Evolutionary conservation across 2,888 invertebrate species (phyloP), one percentile per base, ranked within the genome.

Genomic region (Autographa pulchrina): DNA sequence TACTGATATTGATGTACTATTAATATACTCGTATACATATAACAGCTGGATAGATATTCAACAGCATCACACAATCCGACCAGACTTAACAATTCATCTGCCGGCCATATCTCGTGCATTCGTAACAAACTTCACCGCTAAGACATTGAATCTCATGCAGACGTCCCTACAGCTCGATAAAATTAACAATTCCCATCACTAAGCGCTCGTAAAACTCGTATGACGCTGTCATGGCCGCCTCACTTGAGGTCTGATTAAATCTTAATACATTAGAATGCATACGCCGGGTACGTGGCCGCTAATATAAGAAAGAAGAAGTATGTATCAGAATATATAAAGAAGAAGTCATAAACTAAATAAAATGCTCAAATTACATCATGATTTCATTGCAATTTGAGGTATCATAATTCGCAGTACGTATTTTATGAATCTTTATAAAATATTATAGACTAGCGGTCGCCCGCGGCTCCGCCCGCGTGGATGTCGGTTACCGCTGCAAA

Each of bases 131-230:
- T 72, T 74, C 65, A 65, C 68, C 32, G 38, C 52, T 20, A 70
- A 81, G 70, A 75, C 75, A 73, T 82, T 78, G 78, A 81, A 82
- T 75, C 62, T 72, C 72, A 92, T 90, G 91, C 88, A 87, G 86
- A 81, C 84, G 86, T 85, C 85, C 71, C 60, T 62, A 77, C 70
- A 70, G 75, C 78, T 84, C 84, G 81, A 91, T 93, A 93, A 93
- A 92, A 94, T 94, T 93, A 93, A 94, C 93, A 91, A 93, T 94
- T 94, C 93, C 92, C 93, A 93, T 93, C 93, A 92, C 92, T 90
- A 91, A 85, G 74, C 85, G 86, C 84, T 93, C 93, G 92, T 94
- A 93, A 94, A 92, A 59, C 72, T 67, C 74, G 73, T 76, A 78
- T 78, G 81, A 79, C 72, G 78, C 68, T 72, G 75, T 70, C 72